Evolutionary conservation across 2,113 vertebrate genomes (phyloP).

Genomic region (mouse (Mus musculus)): GRCm39 chrX:82437001-82437500

Average conservation of each 20-base stretch:
- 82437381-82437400: not conserved
- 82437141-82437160: slow-evolving; percentile 30
- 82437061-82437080: too few species aligned
- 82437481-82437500: not conserved
- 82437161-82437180: slow-evolving; percentile 49
- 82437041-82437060: too few species aligned
- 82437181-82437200: not conserved
- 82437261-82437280: not conserved
- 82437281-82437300: not conserved
- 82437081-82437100: slow-evolving; percentile 49
- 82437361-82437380: not conserved
- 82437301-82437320: not conserved
- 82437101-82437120: not conserved
- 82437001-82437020: too few species aligned
- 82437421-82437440: not conserved
- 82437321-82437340: not conserved
- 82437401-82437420: not conserved
- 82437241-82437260: not conserved
- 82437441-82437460: not conserved
- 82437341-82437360: not conserved
- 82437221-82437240: not conserved
- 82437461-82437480: not conserved
- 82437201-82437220: not conserved
- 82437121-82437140: not conserved
- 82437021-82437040: too few species aligned